Base-by-base conservation (phyloP, 2,797 vertebrate genomes). In the Agapornis canus region DNA sequence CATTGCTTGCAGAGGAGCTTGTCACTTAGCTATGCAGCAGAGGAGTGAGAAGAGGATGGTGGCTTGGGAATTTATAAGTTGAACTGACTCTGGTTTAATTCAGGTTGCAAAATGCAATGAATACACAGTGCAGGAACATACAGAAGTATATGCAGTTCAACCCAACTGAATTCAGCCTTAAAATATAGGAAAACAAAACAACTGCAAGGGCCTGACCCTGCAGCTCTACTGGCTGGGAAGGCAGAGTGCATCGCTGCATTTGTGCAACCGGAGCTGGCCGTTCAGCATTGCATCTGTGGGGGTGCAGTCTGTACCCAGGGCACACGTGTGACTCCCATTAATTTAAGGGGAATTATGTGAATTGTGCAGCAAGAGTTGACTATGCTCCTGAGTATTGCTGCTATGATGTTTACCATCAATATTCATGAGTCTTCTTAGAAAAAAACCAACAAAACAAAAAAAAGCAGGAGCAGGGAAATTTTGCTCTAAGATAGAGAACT, bases 401-500 rank as follows among this genome's bases (percentile, higher is more conserved):
- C 94, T 96, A 93, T 93, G 90, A 91, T 93, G 92, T 96, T 97
- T 95, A 92, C 35, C 70, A 94, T 94, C 71, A 95, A 90, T 95
- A 96, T 89, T 82, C 72, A 59, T 96, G 83, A 94, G 52, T 42
- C 63, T 89, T 57, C 42, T 92, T 96, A 21, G 66, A 90, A 92
- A 93, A 35, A 35, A 35, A 35, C 35, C 35, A 35, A 35, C 35
- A 35, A 35, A 35, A 35, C 35, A 35, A 66, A 32, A 49, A 45
- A 26, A n/a, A 52, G 9, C 35, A 59, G 21, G 27, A 72, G 77
- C 25, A 45, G 39, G 63, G 51, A 90, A 68, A 81, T 85, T 94
- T 42, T 91, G 19, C 63, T 68, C 10, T 40, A 31, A 63, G 52
- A 4, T 4, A 12, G 31, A 31, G 79, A 76, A 9, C 32, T 45